A percentile compares a stretch with the other conserved stretches of the same genome.
phyloP scores from a whole-genome alignment of 2,113 vertebrate species.

The Macaca nemestrina region DNA sequence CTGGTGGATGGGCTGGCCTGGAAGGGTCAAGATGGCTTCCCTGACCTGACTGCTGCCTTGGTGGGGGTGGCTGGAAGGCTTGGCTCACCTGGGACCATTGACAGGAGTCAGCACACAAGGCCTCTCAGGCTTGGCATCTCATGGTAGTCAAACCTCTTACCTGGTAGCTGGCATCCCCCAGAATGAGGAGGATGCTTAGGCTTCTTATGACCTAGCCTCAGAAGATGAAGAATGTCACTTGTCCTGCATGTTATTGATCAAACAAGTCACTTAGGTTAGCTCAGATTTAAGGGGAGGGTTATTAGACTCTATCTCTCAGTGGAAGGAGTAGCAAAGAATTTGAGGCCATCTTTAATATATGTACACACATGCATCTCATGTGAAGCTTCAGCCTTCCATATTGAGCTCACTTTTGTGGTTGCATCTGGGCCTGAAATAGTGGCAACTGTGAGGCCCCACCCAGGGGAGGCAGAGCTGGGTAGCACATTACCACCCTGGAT shows the following conservation, averaged over 20 bases:
- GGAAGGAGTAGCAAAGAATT: background rate
- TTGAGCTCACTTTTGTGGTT: background rate
- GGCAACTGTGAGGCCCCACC: background rate
- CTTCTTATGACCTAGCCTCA: background rate
- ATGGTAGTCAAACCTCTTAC: background rate
- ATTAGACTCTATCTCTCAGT: background rate
- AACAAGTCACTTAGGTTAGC: background rate
- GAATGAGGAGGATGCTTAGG: background rate
- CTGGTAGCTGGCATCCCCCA: rapidly evolving
- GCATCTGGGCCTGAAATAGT: background rate
- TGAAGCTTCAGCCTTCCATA: background rate
- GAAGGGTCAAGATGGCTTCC: background rate
- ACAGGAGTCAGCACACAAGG: background rate
- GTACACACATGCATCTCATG: background rate
- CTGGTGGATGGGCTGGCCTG: background rate
- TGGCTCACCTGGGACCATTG: background rate
- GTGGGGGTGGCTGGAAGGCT: background rate
- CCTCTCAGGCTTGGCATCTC: background rate
- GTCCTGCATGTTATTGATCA: too few relatives aligned
- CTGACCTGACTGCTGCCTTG: background rate
- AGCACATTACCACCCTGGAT: rapidly evolving
- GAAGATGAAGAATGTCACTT: background rate
- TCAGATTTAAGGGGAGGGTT: background rate
- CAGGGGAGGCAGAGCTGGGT: background rate
- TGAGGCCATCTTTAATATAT: background rate